Evolutionary conservation across 2,113 vertebrate species (phyloP).

Genomic region (Brienomyrus brachyistius): DNA sequence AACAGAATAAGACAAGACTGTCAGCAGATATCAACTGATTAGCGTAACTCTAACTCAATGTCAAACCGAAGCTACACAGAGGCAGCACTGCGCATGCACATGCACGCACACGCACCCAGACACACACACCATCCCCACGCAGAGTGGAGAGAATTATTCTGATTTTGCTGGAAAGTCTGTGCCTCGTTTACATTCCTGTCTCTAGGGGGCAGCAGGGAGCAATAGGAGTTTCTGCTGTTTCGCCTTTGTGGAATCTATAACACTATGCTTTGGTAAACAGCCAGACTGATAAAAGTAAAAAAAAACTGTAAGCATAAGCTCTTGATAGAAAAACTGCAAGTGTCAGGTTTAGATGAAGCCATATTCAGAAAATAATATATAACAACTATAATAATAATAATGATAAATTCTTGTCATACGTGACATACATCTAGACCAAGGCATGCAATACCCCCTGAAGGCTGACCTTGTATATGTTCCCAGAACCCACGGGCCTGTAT

Average conservation of each 20-base stretch:
- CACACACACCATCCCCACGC: not conserved
- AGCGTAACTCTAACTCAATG: not conserved
- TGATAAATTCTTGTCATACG: not conserved
- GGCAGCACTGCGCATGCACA: not conserved
- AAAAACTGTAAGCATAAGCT: not conserved
- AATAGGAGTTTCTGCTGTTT: not conserved
- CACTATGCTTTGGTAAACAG: not conserved
- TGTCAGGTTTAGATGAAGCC: not conserved
- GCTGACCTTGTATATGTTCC: not conserved
- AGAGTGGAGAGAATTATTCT: not conserved
- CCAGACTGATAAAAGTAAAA: not conserved
- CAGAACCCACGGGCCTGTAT: not conserved
- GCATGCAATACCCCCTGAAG: not conserved
- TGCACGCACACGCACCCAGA: not conserved
- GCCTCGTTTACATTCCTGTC: not conserved
- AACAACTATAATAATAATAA: not conserved
- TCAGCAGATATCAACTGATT: not conserved
- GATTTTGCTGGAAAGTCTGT: not conserved
- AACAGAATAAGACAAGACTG: not conserved
- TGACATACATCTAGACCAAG: not conserved
- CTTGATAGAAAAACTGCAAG: not conserved
- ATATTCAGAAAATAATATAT: not conserved
- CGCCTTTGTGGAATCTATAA: not conserved
- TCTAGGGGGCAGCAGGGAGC: not conserved
- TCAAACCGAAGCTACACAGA: not conserved